Percentiles rank a stretch among this genome's conserved stretches.
Evolutionary conservation across 2,797 vertebrate genomes (phyloP).

Genomic region (Fundulus diaphanus): DNA sequence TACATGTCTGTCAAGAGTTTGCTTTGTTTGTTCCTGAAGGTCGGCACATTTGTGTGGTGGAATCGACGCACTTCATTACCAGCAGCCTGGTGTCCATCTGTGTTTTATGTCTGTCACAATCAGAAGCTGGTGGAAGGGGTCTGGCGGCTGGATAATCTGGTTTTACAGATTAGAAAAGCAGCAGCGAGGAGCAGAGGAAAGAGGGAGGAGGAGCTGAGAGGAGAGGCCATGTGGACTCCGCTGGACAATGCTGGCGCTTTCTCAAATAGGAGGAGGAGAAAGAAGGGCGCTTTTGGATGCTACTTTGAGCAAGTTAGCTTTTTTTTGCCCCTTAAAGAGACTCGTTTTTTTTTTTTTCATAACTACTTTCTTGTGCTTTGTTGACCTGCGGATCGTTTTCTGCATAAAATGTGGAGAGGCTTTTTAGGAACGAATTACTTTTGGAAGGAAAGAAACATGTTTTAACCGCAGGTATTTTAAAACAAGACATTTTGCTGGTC

Average conservation of each 20-base stretch:
- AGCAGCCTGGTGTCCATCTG: slow-evolving; percentile 81
- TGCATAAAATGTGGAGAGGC: slow-evolving; percentile 29
- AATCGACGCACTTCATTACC: slow-evolving; percentile 65
- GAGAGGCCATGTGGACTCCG: slow-evolving; percentile 49
- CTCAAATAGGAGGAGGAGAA: slow-evolving; percentile 27
- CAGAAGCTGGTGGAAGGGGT: slow-evolving; percentile 46
- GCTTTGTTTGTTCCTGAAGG: slow-evolving; percentile 38
- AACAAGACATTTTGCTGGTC: slow-evolving; percentile 34
- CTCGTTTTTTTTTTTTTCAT: slow-evolving; percentile 10
- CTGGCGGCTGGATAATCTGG: slow-evolving; percentile 84
- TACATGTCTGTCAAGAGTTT: slow-evolving; percentile 13
- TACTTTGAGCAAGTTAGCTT: slow-evolving; percentile 4
- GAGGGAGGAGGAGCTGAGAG: slow-evolving; percentile 45
- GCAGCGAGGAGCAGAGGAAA: slow-evolving; percentile 52
- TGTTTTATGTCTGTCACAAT: slow-evolving; percentile 67
- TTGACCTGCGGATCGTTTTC: slow-evolving; percentile 20
- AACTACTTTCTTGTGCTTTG: slow-evolving; percentile 29
- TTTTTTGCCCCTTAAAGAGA: slow-evolving; percentile 22
- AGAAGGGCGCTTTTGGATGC: slow-evolving; percentile 21
- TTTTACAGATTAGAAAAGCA: slow-evolving; percentile 88
- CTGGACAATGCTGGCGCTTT: slow-evolving; percentile 31
- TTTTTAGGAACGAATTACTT: slow-evolving; percentile 19
- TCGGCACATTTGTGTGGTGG: slow-evolving; percentile 32
- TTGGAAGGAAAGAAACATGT: slow-evolving; percentile 27
- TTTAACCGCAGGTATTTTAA: slow-evolving; percentile 49